Evolutionary conservation across 2,888 invertebrate genomes (phyloP).

Genomic region (Lycophotia porphyrea): DNA sequence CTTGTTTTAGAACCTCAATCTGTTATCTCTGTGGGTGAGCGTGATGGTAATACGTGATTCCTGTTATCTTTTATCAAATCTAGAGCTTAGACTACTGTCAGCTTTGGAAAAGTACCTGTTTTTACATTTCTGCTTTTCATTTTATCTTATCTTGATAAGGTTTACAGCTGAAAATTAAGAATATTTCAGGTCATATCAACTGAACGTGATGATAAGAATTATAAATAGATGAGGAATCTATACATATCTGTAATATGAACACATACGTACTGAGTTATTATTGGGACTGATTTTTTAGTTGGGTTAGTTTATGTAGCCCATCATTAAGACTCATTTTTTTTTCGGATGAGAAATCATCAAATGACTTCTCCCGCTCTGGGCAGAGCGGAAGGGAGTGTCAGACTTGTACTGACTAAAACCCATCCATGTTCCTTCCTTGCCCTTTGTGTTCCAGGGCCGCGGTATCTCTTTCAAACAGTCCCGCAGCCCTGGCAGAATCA

Average conservation of each 20-base stretch:
- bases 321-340: no score
- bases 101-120: slow-evolving; percentile 32
- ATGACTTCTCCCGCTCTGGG: no score
- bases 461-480: no score
- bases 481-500: no score
- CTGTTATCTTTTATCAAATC: slow-evolving; percentile 49
- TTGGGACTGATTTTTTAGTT: background rate
- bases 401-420: no score
- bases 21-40: slow-evolving; percentile 51
- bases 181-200: slow-evolving; percentile 22
- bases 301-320: background rate
- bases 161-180: slow-evolving; percentile 33
- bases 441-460: no score
- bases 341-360: no score
- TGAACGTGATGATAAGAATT: slow-evolving; percentile 15
- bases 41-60: slow-evolving; percentile 46
- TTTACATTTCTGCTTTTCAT: slow-evolving; percentile 33
- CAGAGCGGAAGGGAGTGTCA: no score
- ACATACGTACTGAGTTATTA: background rate
- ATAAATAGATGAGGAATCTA: background rate
- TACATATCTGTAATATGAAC: background rate
- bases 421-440: no score
- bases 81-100: slow-evolving; percentile 49
- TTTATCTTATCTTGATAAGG: slow-evolving; percentile 31
- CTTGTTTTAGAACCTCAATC: slow-evolving; percentile 46